Evolutionary conservation across 2,113 vertebrate species (phyloP), one percentile per base, ranked within the genome.

Genomic region (Pseudopodoces humilis): DNA sequence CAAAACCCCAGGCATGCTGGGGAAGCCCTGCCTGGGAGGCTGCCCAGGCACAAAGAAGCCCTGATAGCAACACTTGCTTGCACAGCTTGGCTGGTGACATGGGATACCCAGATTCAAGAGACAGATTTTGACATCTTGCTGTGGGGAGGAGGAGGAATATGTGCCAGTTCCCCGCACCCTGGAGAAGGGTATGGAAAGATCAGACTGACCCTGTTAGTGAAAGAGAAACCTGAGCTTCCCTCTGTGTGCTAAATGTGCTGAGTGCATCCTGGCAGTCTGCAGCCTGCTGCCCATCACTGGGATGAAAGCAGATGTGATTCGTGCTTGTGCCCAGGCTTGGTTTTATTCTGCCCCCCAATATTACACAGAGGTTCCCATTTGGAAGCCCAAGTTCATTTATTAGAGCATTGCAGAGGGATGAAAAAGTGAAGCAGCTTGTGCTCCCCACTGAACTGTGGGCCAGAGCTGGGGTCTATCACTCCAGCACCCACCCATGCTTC

Each of bases 1-100:
- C 19, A 55, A 43, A 67, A 22, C 25, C 23, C 27, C 1, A 12
- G n/a, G 22, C 1, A 1, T 20, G 23, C 39, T 89, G 81, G 15
- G n/a, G 31, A 65, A 89, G 28, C 50, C 37, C 52, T 77, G 31
- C 20, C 69, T 8, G 13, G 17, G 31, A 33, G 41, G 22, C 37
- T 70, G 76, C 60, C 46, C 0, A 2, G 56, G 22, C 1, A 2
- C 23, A 43, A n/a, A 69, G 27, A 39, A 70, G 33, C 0, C 0
- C 35, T 30, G 27, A 18, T 0, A 2, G 33, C 1, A 1, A 11
- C 2, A 0, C 22, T 91, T 82, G 31, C 30, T 91, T 64, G 25
- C 8, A n/a, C 33, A 62, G 8, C 25, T 25, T 76, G 28, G 10
- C n/a, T 4, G 1, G 35, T 59, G 53, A 37, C 0, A 0, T 24